Evolutionary conservation across 2,113 vertebrate species (phyloP).

Genomic region (Isurus oxyrinchus): DNA sequence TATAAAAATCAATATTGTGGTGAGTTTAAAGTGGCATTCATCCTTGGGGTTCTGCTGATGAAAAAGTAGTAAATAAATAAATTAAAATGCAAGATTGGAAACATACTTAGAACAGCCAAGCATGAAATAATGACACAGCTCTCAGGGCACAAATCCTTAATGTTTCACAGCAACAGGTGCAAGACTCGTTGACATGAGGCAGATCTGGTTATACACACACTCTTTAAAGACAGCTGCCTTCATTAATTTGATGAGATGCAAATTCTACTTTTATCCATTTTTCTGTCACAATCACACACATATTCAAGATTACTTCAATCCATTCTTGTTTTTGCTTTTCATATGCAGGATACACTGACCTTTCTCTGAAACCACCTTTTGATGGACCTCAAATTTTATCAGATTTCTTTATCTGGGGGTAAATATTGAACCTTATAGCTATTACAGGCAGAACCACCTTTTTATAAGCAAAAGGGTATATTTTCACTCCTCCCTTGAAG

Average conservation of each 20-base stretch:
- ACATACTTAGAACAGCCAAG: background rate
- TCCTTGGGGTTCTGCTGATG: background rate
- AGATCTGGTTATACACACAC: background rate
- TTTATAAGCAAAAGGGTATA: background rate
- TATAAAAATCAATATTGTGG: background rate
- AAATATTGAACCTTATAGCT: background rate
- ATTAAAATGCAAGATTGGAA: background rate
- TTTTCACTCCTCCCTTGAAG: background rate
- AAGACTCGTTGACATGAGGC: background rate
- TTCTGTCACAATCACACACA: background rate
- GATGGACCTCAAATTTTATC: background rate
- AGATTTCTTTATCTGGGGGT: background rate
- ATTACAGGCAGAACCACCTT: too few relatives aligned
- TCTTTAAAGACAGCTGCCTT: background rate
- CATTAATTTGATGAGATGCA: conserved; percentile 1
- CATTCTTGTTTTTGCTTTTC: background rate
- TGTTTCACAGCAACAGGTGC: background rate
- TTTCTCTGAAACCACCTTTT: background rate
- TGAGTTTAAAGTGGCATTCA: background rate
- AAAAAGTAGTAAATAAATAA: background rate
- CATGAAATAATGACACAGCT: background rate
- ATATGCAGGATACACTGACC: background rate
- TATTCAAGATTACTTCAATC: background rate
- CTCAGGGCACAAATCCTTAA: background rate
- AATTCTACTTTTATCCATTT: background rate